These are phyloP conservation scores for Endotricha flammealis DNA, from an alignment of 2,888 invertebrate species.

Conservation along the genomic window DNA sequence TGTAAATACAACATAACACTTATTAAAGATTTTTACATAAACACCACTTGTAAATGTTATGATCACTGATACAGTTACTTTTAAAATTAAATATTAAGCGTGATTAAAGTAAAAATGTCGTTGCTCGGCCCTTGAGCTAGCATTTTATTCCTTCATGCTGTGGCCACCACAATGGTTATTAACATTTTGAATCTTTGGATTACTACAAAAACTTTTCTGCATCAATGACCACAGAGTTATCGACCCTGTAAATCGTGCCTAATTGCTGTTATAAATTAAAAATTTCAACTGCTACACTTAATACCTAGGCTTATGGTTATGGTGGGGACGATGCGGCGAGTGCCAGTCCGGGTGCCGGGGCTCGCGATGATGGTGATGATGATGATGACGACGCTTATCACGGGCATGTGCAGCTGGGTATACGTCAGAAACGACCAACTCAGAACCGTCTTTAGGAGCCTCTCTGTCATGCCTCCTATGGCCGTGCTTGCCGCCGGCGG, in stretches of 20 bases:
- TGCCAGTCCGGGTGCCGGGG: constrained; percentile 78
- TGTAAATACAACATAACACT: too few species aligned
- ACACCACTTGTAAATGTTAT: constrained; percentile 3
- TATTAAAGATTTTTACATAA: too few species aligned
- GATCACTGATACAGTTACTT: constrained; percentile 9
- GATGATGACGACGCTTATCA: constrained; percentile 83
- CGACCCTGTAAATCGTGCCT: not conserved
- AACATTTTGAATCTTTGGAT: constrained; percentile 1
- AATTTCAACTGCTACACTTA: constrained; percentile 18
- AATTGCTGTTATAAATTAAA: too few species aligned
- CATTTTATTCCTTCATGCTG: not conserved
- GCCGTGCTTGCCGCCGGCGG: constrained; percentile 80
- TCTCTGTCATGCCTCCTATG: constrained; percentile 64
- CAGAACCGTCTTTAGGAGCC: constrained; percentile 84
- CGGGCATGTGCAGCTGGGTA: constrained; percentile 60
- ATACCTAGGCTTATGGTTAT: constrained; percentile 76
- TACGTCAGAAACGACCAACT: constrained; percentile 85
- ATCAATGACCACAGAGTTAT: not conserved
- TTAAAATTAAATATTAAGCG: not conserved
- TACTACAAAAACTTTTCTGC: not conserved
- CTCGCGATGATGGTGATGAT: constrained; percentile 87
- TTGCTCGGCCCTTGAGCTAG: not conserved
- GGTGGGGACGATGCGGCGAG: constrained; percentile 74
- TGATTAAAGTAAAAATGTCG: not conserved
- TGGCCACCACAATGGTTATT: not conserved